Percentiles rank a stretch among this genome's conserved stretches.
These are phyloP conservation scores for Diaperis boleti DNA, from an alignment of 2,888 invertebrate genomes.

Conservation along the genomic window DNA sequence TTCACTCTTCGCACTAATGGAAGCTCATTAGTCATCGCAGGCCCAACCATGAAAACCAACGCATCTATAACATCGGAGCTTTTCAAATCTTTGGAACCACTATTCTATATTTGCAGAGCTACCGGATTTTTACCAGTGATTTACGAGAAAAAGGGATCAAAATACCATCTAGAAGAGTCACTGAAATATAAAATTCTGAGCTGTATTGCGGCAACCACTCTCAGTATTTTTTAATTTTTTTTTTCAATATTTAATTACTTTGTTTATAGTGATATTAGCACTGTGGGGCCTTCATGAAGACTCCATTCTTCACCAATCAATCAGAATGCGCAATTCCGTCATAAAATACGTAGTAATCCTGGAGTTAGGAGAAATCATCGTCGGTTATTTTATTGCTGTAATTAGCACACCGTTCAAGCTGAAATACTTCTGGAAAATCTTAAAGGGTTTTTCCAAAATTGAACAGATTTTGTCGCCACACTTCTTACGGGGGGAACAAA, in stretches of 20 bases:
- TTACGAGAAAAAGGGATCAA: background rate
- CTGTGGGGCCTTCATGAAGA: conserved; percentile 1
- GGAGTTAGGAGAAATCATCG: conserved; percentile 23
- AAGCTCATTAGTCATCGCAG: too few species aligned
- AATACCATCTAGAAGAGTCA: background rate
- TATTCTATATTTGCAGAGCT: background rate
- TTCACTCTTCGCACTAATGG: background rate
- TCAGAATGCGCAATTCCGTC: conserved; percentile 15
- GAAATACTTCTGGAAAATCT: conserved; percentile 21
- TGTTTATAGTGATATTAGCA: conserved; percentile 1
- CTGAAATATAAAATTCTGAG: background rate
- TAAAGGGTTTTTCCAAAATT: conserved; percentile 4
- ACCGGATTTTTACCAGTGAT: background rate
- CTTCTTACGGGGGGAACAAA: background rate
- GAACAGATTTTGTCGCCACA: background rate
- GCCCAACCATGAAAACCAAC: background rate
- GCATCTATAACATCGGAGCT: background rate
- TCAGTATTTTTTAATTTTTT: background rate
- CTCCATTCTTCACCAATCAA: background rate
- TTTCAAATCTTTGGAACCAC: background rate
- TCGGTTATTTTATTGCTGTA: conserved; percentile 16
- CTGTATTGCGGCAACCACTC: background rate
- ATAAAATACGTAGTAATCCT: conserved; percentile 18
- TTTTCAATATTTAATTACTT: background rate
- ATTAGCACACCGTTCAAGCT: conserved; percentile 14